A percentile compares a stretch with the other conserved stretches of the same genome.
These are phyloP conservation scores for Ptiloglossa arizonensis DNA, from an alignment of 1,140 invertebrate species.

Conservation along the genomic window DNA sequence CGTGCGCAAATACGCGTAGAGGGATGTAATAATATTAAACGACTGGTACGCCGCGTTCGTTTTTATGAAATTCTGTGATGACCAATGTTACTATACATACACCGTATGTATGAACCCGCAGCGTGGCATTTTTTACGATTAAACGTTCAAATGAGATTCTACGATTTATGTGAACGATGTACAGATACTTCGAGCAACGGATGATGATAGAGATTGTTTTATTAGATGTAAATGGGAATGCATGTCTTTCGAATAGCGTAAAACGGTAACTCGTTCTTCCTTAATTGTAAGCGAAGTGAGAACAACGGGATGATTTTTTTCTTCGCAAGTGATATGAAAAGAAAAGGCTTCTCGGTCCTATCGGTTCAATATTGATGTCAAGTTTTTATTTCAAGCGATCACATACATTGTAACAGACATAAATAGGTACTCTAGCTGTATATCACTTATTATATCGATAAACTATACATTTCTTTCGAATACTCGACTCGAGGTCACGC, in stretches of 20 bases:
- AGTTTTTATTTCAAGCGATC: slow-evolving; percentile 75
- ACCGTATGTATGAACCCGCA: too few species aligned
- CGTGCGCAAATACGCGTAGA: background rate
- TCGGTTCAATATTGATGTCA: slow-evolving; percentile 54
- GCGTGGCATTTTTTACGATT: background rate
- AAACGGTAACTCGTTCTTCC: background rate
- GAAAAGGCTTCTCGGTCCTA: background rate
- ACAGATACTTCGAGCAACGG: background rate
- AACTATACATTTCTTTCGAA: slow-evolving; percentile 64
- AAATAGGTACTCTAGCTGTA: slow-evolving; percentile 68
- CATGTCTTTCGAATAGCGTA: background rate
- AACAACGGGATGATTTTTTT: background rate
- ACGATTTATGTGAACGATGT: background rate
- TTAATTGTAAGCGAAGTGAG: background rate
- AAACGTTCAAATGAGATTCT: slow-evolving; percentile 20
- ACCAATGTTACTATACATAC: background rate
- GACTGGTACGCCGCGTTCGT: background rate
- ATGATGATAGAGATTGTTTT: background rate
- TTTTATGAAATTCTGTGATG: slow-evolving; percentile 23
- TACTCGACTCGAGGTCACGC: slow-evolving; percentile 60
- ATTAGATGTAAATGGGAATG: background rate
- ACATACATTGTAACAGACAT: slow-evolving; percentile 74
- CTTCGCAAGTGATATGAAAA: background rate
- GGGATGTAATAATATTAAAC: slow-evolving; percentile 2
- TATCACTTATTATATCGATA: slow-evolving; percentile 63